Conservation (phyloP, 2,888 invertebrate genomes). For the Tipula helvola region DNA sequence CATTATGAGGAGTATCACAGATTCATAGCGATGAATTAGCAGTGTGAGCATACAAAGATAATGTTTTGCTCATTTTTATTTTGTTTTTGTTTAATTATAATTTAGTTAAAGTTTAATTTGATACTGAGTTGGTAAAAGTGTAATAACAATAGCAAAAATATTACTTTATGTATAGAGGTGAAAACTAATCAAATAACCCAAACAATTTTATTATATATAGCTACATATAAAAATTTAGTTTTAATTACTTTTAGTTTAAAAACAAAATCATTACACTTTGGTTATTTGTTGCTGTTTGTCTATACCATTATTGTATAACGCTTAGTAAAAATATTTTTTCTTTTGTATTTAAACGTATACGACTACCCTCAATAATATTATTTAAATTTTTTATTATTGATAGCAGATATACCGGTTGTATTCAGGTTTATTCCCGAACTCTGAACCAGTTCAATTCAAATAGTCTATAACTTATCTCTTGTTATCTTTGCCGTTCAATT, state of each 20-base stretch:
- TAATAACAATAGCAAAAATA: not conserved
- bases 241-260: not conserved
- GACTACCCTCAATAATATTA: too few species aligned
- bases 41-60: not conserved
- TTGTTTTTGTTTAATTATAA: not conserved
- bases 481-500: not conserved
- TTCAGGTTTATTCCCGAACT: not conserved
- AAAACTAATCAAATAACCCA: not conserved
- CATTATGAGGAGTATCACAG: too few species aligned
- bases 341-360: too few species aligned
- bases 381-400: too few species aligned
- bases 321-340: too few species aligned
- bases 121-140: not conserved
- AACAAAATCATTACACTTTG: not conserved
- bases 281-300: not conserved
- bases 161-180: not conserved
- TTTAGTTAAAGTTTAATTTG: not conserved
- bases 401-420: not conserved
- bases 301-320: too few species aligned
- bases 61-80: not conserved
- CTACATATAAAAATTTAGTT: not conserved
- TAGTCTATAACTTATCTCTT: not conserved
- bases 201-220: not conserved
- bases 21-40: too few species aligned
- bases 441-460: not conserved